Base-by-base conservation (phyloP, 2,797 vertebrate species). In the Taeniopygia guttata region DNA sequence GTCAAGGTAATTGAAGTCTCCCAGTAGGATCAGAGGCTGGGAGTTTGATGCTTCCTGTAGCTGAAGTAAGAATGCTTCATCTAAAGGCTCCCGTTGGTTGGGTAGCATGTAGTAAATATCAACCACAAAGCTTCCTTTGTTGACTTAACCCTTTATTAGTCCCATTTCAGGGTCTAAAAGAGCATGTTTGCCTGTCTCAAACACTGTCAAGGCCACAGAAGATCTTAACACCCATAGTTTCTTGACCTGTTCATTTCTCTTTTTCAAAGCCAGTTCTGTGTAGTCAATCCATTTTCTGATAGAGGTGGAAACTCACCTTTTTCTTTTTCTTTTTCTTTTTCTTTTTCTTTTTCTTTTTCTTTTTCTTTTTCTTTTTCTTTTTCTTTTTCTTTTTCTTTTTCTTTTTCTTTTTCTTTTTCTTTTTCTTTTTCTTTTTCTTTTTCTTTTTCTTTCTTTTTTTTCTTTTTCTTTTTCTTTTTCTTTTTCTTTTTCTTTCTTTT, bases 231-330 rank as follows among this genome's bases (percentile, higher is more conserved):
- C 5, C 7, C 10, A 12, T 84, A 18, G 22, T 19, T 19, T 84
- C 48, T 62, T 1, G 2, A 13, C 9, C 13, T 40, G 5, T 20
- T 67, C 21, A 25, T 51, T 0, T 0, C 1, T 40, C 13, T 13
- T 56, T 64, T 59, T n/a, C 59, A 52, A 52, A 66, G 14, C 16
- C 20, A 45, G 7, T 51, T 32, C 26, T 36, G 15, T 32, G 27
- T 7, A 45, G 67, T 29, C 19, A 58, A 29, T 16, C 3, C 20
- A 21, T 64, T 73, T 84, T 59, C 20, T 83, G 23, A 30, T 1
- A 38, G 5, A n/a, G 16, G 19, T 0, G 0, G 13, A 10, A 36
- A n/a, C 30, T 11, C 16, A 38, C 26, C 6, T 38, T 21, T 21
- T 42, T 42, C 14, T 54, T 20, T 15, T 21, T 22, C 5, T 36